These are phyloP conservation scores for Umimayanthus kanabou DNA, from an alignment of 92 coral and sea anemone species.

Conservation along the genomic window DNA sequence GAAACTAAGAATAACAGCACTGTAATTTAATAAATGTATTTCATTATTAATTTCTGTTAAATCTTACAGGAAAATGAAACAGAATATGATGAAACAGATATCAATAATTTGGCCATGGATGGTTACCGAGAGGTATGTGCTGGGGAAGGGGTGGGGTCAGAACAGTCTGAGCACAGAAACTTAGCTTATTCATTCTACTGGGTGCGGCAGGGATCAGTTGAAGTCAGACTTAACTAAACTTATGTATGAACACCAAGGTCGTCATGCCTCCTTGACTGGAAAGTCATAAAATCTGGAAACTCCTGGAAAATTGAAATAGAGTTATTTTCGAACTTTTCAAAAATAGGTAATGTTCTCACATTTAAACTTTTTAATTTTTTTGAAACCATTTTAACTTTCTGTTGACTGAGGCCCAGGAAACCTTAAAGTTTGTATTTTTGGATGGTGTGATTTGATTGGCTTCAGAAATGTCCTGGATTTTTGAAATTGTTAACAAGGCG, in stretches of 20 bases:
- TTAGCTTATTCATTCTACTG: not conserved
- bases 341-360: too few species aligned
- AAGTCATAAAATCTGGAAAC: not conserved
- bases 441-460: not conserved
- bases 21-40: not conserved
- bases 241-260: too few species aligned
- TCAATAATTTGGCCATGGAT: slow-evolving; percentile 85
- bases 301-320: not conserved
- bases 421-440: too few species aligned
- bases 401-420: too few species aligned
- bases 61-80: slow-evolving; percentile 29
- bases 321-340: not conserved
- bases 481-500: too few species aligned
- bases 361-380: too few species aligned
- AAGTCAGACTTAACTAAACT: too few species aligned
- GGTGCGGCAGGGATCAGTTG: not conserved
- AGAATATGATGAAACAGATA: slow-evolving; percentile 60
- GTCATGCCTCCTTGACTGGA: not conserved
- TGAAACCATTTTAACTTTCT: too few species aligned
- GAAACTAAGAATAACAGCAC: not conserved
- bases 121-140: slow-evolving; percentile 90
- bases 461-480: not conserved
- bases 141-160: not conserved
- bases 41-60: not conserved
- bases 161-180: not conserved